Percentiles rank a stretch among this genome's conserved stretches.
Conservation (phyloP, 2,888 invertebrate species). For the Himalopsyche japonica region DNA sequence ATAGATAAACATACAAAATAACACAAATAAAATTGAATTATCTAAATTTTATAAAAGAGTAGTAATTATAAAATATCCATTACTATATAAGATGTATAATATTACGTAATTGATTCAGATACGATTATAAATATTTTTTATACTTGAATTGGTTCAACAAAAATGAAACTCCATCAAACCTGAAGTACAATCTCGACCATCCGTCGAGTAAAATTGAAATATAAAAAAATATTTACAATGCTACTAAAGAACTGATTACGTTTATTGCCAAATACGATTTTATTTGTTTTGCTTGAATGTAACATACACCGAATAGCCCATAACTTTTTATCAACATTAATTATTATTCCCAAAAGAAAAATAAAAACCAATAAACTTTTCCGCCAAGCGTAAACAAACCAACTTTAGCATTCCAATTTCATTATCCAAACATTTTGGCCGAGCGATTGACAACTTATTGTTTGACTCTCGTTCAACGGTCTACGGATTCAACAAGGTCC, state of each 20-base stretch:
- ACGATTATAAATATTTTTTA: no score
- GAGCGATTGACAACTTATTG: not conserved
- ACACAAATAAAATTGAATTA: no score
- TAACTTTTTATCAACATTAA: not conserved
- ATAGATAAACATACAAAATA: no score
- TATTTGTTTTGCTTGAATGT: not conserved
- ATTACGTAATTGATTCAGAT: no score
- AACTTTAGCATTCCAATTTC: not conserved
- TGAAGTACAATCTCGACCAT: no score
- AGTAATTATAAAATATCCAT: no score
- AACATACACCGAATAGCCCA: not conserved
- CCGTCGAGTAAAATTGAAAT: not conserved
- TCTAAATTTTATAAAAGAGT: no score
- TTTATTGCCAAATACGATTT: not conserved
- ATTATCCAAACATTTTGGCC: not conserved
- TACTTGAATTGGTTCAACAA: no score
- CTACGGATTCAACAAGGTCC: not conserved
- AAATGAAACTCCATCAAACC: no score
- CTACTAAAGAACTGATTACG: not conserved
- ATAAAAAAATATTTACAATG: not conserved
- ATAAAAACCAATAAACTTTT: not conserved
- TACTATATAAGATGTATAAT: no score
- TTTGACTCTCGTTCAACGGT: not conserved
- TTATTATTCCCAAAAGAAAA: not conserved
- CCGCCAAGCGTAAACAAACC: not conserved